Evolutionary conservation across 53 echinoderm and acorn worm genomes (phyloP), one percentile per base, ranked within the genome.

Genomic region (Stichopus horrens): DNA sequence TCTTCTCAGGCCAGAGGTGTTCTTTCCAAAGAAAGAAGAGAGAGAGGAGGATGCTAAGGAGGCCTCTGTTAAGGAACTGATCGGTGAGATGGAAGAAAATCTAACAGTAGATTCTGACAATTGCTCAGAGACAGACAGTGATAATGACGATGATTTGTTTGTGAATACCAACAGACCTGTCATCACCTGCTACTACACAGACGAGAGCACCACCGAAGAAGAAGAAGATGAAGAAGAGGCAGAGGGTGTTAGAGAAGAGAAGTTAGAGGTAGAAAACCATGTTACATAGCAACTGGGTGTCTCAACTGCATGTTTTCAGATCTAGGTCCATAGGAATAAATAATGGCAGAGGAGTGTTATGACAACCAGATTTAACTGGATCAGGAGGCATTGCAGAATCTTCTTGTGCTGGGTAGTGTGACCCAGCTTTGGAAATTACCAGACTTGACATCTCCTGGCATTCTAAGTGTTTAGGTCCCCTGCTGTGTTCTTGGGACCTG

Each of bases 131-230:
- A 66, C 85, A 11, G 85, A 95, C 84, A 89, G 81, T 19, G 93
- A 90, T 57, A 90, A 90, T 52, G 95, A 95, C 56, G 93, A 92
- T 59, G 96, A 96, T 55, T 77, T 98, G 87, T 98, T 95, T 86
- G 94, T 97, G 57, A 97, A 97, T 66, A 97, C 97, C 4, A 97
- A 97, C 83, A 80, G 94, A 84, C 95, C 97, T 10, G 81, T 88
- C 0, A 94, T 95, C 55, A 92, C 91, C 5, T 97, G 94, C 88
- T 95, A 89, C 71, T 93, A 93, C 86, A 89, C 94, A 2, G 93
- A 93, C 20, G 91, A 89, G 23, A 91, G 91, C 73, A 76, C 89
- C 52, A 87, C 86, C 22, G 93, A 94, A 7, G 94, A 93, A 7
- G 93, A 93, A 19, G 93, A 93, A 11, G 93, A 92, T 20, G 91